A percentile compares a stretch with the other conserved stretches of the same genome.
phyloP scores from a whole-genome alignment of 64 coral and sea anemone species.

The Montipora capricornis region DNA sequence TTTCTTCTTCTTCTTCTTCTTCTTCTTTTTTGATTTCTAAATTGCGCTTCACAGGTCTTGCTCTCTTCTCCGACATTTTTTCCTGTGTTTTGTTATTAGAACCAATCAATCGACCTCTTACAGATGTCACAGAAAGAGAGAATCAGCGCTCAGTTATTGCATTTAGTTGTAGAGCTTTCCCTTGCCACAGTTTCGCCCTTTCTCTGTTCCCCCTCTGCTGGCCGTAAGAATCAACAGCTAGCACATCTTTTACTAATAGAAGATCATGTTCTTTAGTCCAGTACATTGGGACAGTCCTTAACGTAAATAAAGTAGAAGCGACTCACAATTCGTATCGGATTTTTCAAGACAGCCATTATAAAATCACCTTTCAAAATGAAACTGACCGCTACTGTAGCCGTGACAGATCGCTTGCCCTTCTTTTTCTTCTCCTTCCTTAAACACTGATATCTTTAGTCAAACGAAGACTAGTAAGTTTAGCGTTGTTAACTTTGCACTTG shows the following conservation, averaged over 20 bases:
- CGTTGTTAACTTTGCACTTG: too few species aligned
- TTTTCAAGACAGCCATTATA: background rate
- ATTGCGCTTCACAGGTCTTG: too few species aligned
- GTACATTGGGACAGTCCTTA: background rate
- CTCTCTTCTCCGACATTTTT: too few species aligned
- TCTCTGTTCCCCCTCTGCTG: too few species aligned
- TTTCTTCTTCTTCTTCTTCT: background rate
- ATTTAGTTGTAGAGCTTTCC: slow-evolving; percentile 11
- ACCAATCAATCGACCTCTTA: background rate
- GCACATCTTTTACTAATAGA: background rate
- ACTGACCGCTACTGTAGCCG: too few species aligned
- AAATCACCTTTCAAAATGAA: too few species aligned
- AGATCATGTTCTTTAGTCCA: slow-evolving; percentile 14
- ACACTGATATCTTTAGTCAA: too few species aligned
- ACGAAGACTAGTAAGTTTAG: too few species aligned
- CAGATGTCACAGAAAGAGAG: slow-evolving; percentile 5
- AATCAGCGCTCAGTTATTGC: background rate
- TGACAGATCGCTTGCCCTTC: too few species aligned
- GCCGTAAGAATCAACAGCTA: slow-evolving; percentile 24
- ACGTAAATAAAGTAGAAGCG: background rate
- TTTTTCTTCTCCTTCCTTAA: too few species aligned
- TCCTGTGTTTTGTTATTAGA: slow-evolving; percentile 21
- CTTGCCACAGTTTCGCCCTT: background rate
- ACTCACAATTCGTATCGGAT: background rate
- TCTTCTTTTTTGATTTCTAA: too few species aligned